Percentiles rank a stretch among this genome's conserved stretches.
These are phyloP conservation scores for Rhabdomys dilectus DNA, from an alignment of 2,113 vertebrate genomes.

Conservation along the genomic window DNA sequence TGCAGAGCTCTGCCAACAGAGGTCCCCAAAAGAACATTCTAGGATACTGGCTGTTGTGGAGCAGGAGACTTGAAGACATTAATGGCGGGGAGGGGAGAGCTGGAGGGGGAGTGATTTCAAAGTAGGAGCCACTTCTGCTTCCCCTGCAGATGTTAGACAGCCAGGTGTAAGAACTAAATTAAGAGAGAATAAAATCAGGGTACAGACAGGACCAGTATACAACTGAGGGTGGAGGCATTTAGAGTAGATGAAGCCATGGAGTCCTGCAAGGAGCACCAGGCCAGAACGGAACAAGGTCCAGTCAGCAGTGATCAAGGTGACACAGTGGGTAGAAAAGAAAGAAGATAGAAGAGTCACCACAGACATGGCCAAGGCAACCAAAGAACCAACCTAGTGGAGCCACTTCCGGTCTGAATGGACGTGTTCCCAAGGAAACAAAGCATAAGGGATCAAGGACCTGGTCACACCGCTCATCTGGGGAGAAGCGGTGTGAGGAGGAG, in stretches of 20 bases:
- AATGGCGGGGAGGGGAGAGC: not conserved
- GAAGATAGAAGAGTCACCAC: not conserved
- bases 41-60: not conserved
- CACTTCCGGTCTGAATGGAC: not conserved
- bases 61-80: not conserved
- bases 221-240: not conserved
- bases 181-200: not conserved
- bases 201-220: not conserved
- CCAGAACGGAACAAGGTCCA: too few relatives aligned
- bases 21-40: not conserved
- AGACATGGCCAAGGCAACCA: not conserved
- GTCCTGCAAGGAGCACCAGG: not conserved
- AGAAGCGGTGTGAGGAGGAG: not conserved
- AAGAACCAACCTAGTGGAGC: not conserved
- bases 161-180: constrained; percentile 14
- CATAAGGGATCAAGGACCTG: not conserved
- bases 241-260: not conserved
- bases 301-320: not conserved
- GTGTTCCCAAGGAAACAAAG: not conserved
- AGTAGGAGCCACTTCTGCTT: not conserved
- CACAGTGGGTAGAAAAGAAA: not conserved
- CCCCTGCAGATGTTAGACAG: constrained; percentile 14
- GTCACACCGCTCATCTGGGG: not conserved
- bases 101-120: not conserved
- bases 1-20: not conserved